Percentiles rank a stretch among this genome's conserved stretches.
Conservation (phyloP, 1,140 invertebrate species). For the Drosophila willistoni region DNA sequence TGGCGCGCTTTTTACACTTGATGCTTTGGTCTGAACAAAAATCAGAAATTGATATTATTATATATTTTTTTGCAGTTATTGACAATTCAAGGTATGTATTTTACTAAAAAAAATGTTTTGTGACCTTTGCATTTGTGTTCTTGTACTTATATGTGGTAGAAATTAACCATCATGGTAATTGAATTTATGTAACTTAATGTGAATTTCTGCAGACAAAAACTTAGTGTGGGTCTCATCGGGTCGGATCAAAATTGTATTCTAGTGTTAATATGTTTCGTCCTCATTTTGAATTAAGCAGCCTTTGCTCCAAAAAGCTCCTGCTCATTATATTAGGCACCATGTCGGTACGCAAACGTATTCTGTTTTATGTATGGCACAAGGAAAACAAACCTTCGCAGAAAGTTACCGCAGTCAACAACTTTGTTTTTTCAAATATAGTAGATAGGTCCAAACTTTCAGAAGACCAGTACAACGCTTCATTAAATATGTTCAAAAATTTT, state of each 20-base stretch:
- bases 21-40: background rate
- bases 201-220: no score
- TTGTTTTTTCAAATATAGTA: constrained; percentile 2
- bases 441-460: background rate
- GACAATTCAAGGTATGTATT: constrained; percentile 5
- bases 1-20: constrained; percentile 2
- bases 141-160: no score
- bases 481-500: background rate
- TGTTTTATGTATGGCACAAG: background rate
- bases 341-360: no score
- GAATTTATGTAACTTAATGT: no score
- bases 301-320: no score
- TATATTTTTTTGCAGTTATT: background rate
- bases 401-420: background rate
- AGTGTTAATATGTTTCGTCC: constrained; percentile 3
- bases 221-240: background rate
- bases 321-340: no score
- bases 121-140: background rate
- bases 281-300: background rate
- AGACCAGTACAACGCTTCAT: background rate
- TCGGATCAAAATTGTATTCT: background rate
- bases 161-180: no score
- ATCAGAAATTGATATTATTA: background rate
- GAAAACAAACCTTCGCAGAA: background rate
- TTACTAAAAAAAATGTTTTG: constrained; percentile 4